phyloP scores from a whole-genome alignment of 1,140 invertebrate genomes.

The Calephelis virginiensis region DNA sequence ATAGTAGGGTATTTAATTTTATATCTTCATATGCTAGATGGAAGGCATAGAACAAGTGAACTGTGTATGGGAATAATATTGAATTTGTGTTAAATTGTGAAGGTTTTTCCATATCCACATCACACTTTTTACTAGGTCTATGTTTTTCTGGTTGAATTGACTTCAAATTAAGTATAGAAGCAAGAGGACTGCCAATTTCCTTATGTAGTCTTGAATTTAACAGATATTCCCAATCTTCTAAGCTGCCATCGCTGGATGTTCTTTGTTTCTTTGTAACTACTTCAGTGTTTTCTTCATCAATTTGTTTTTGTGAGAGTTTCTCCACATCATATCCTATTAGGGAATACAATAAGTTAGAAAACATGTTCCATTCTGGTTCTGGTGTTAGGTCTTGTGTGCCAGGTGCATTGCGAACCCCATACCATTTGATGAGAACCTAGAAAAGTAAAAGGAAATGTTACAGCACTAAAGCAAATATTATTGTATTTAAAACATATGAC shows the following conservation, averaged over 20 bases:
- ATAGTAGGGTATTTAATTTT: slow-evolving; percentile 87
- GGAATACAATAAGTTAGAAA: slow-evolving; percentile 82
- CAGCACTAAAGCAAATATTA: too few relatives aligned
- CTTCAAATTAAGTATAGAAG: slow-evolving; percentile 57
- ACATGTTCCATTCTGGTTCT: slow-evolving; percentile 90
- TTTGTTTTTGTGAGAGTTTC: slow-evolving; percentile 77
- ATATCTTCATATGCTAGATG: slow-evolving; percentile 96
- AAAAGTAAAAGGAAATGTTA: slow-evolving; percentile 16
- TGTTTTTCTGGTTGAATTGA: slow-evolving; percentile 34
- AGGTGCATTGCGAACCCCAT: slow-evolving; percentile 90
- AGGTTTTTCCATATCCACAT: slow-evolving; percentile 49
- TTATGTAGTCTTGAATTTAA: slow-evolving; percentile 81
- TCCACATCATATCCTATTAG: slow-evolving; percentile 88
- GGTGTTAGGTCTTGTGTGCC: slow-evolving; percentile 88
- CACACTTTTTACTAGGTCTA: slow-evolving; percentile 27
- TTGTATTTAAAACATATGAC: too few relatives aligned
- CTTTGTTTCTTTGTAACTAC: slow-evolving; percentile 80
- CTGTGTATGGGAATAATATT: slow-evolving; percentile 86
- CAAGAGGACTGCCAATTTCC: slow-evolving; percentile 46
- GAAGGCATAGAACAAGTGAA: slow-evolving; percentile 87
- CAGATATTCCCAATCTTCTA: slow-evolving; percentile 89
- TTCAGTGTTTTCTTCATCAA: slow-evolving; percentile 72
- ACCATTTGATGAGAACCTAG: slow-evolving; percentile 89
- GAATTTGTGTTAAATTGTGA: slow-evolving; percentile 82
- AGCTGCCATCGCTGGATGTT: slow-evolving; percentile 80